Conservation (phyloP, 2,797 vertebrate genomes). For the Diceros bicornis region DNA sequence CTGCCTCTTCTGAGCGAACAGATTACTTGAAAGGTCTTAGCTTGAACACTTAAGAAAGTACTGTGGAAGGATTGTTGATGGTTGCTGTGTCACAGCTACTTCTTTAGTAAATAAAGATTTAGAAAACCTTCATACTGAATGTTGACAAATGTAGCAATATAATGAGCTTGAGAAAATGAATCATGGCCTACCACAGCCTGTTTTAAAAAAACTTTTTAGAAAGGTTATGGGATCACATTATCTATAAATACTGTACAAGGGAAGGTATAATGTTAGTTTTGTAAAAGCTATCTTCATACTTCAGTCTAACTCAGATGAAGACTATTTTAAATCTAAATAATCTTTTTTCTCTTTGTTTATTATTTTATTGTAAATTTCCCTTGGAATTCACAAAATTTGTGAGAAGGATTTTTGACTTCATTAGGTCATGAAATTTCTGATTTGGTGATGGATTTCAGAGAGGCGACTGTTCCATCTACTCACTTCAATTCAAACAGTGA, state of each 20-base stretch:
- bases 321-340: neutral
- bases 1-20: neutral
- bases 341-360: neutral
- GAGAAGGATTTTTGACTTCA: neutral
- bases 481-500: slow-evolving; percentile 9
- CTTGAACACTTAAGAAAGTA: neutral
- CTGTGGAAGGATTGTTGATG: neutral
- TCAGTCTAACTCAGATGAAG: slow-evolving; percentile 19
- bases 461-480: neutral
- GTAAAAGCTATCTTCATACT: slow-evolving; percentile 49
- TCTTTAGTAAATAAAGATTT: slow-evolving; percentile 51
- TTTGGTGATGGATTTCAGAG: slow-evolving; percentile 44
- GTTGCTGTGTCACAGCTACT: neutral
- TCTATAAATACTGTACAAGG: neutral
- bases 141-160: slow-evolving; percentile 28
- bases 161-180: slow-evolving; percentile 31
- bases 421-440: slow-evolving; percentile 6
- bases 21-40: slow-evolving; percentile 46
- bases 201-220: neutral
- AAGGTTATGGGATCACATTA: neutral
- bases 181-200: neutral
- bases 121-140: slow-evolving; percentile 31
- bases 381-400: slow-evolving; percentile 11
- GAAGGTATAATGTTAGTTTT: slow-evolving; percentile 12
- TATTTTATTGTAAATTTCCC: neutral